Percentiles rank a stretch among this genome's conserved stretches.
Evolutionary conservation across 2,888 invertebrate species (phyloP).

Genomic region (Heterodera filipjevi): DNA sequence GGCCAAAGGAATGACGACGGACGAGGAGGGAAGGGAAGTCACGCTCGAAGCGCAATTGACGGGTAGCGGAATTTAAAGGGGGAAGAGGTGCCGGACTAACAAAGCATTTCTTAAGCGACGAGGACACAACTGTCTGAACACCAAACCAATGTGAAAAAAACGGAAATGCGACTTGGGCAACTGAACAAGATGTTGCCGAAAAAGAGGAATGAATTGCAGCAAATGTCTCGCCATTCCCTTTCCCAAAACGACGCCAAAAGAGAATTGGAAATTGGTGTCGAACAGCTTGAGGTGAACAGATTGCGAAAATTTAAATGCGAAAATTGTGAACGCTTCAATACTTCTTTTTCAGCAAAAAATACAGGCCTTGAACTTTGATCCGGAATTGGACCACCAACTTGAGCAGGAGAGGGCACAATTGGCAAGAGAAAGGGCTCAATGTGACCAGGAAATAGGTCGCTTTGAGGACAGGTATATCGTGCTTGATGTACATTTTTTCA

Average conservation of each 20-base stretch:
- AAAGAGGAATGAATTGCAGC: conserved; percentile 38
- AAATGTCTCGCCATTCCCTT: conserved; percentile 20
- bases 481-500: not conserved
- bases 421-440: conserved; percentile 11
- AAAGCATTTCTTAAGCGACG: conserved; percentile 17
- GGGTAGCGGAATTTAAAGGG: conserved; percentile 33
- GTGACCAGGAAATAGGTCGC: conserved; percentile 12
- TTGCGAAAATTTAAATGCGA: not conserved
- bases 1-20: conserved; percentile 80
- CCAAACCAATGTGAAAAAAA: conserved; percentile 35
- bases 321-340: no score
- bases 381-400: conserved; percentile 28
- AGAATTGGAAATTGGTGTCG: conserved; percentile 28
- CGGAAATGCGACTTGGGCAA: conserved; percentile 62
- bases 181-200: conserved; percentile 44
- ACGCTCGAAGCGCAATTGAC: conserved; percentile 88
- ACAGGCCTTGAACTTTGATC: conserved; percentile 40
- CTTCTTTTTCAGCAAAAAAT: conserved; percentile 37
- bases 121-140: conserved; percentile 33
- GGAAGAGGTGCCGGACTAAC: not conserved
- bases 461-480: conserved; percentile 31
- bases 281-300: conserved; percentile 22
- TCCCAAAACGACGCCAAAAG: conserved; percentile 53
- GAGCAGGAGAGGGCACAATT: conserved; percentile 30
- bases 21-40: conserved; percentile 76